phyloP scores from a whole-genome alignment of 2,797 vertebrate species.

The Sebastolobus altivelis region DNA sequence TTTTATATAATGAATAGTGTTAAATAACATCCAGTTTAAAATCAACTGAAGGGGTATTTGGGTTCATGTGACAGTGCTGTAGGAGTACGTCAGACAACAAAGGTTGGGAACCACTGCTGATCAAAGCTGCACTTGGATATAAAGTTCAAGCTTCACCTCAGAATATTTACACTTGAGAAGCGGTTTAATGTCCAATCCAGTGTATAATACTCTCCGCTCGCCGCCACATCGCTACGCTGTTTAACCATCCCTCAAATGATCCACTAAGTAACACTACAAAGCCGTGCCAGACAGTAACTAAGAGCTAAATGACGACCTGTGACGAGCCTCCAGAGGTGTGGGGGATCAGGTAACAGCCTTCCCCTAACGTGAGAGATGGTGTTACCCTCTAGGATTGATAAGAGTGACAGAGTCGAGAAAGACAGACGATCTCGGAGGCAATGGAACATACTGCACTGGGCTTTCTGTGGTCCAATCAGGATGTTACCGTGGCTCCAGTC shows the following conservation, averaged over 20 bases:
- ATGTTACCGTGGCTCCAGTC: slow-evolving; percentile 4
- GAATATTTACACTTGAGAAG: slow-evolving; percentile 1
- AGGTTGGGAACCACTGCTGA: too few species aligned
- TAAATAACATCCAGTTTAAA: not conserved
- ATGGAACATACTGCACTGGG: slow-evolving; percentile 25
- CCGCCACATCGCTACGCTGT: slow-evolving; percentile 13
- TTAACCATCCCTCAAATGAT: slow-evolving; percentile 53
- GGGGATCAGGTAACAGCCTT: slow-evolving; percentile 62
- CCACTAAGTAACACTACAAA: slow-evolving; percentile 38
- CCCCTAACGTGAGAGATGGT: slow-evolving; percentile 61
- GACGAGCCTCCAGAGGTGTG: slow-evolving; percentile 45
- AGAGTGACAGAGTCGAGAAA: slow-evolving; percentile 47
- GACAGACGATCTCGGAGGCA: slow-evolving; percentile 61
- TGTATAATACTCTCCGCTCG: not conserved
- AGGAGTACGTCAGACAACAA: not conserved
- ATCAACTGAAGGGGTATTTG: not conserved
- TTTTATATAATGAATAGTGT: not conserved
- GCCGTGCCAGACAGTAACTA: slow-evolving; percentile 52
- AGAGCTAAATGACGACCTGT: slow-evolving; percentile 57
- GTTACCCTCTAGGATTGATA: slow-evolving; percentile 66
- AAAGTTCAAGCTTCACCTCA: slow-evolving; percentile 3
- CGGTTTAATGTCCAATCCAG: slow-evolving; percentile 5
- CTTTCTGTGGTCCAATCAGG: slow-evolving; percentile 25
- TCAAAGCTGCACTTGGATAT: not conserved
- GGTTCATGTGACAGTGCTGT: not conserved